Evolutionary conservation across 1,140 invertebrate genomes (phyloP), one percentile per base, ranked within the genome.

Genomic region (Hydropsyche tenuis): DNA sequence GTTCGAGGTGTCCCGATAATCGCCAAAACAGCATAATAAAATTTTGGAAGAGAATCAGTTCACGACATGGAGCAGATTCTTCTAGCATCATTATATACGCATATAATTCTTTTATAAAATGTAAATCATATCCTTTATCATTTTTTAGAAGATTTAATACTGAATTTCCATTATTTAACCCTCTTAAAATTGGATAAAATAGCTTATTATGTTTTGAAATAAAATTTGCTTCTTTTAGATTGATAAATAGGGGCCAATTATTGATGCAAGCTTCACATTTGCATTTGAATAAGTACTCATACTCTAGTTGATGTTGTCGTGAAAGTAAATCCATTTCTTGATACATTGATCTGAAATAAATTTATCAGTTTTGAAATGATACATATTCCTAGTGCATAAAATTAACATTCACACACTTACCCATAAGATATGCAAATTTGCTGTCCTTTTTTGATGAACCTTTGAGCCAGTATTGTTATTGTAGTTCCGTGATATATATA

Each of bases 241-340:
- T 16, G 3, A 5, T 5, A 16, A 51, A 91, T 0, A 81, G 80
- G 0, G 90, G 89, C 88, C 91, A 93, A 73, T 92, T 85, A 43
- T 88, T 79, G 12, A 79, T 63, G 80, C 94, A 96, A 25, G 92
- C 88, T 23, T 83, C 78, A 83, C 94, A 96, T 14, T 86, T 80
- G 81, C 94, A 96, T 5, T 85, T 81, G 80, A 96, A 95, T 9
- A 9, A 9, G 43, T 45, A 45, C 80, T 90, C 94, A 82, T 97
- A 98, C 80, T 98, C 94, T 46, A 89, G 89, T 16, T 96, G 87
- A 27, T 90, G 85, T 1, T 79, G 30, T 37, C 30, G 3, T 37
- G 30, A 9, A n/a, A n/a, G n/a, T n/a, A n/a, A n/a, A n/a, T n/a
- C n/a, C n/a, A 37, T 37, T 4, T 9, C 9, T 37, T 37, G 30